These are phyloP conservation scores for Arenaria interpres DNA, from an alignment of 2,113 vertebrate species.

Conservation along the genomic window DNA sequence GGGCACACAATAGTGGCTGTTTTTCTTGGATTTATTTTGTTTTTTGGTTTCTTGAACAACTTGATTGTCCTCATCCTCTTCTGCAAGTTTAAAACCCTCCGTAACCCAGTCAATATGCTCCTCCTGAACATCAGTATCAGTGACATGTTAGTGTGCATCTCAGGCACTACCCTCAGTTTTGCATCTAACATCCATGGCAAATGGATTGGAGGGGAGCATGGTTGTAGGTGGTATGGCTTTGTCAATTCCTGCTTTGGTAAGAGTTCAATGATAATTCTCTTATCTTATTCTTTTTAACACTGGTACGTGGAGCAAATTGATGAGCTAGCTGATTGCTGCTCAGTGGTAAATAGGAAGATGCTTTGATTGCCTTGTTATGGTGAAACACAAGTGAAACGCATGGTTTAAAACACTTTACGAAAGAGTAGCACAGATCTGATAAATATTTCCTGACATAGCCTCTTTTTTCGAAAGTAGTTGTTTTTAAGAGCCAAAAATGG, in stretches of 20 bases:
- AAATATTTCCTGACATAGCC: background rate
- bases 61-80: slow-evolving; percentile 85
- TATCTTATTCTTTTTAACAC: background rate
- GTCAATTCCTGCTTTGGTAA: slow-evolving; percentile 92
- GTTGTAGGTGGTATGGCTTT: slow-evolving; percentile 91
- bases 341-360: background rate
- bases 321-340: background rate
- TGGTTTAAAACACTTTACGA: background rate
- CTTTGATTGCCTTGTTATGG: background rate
- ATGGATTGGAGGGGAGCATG: slow-evolving; percentile 84
- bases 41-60: slow-evolving; percentile 88
- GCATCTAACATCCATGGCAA: slow-evolving; percentile 82
- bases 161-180: slow-evolving; percentile 88
- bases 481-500: background rate
- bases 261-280: background rate
- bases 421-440: background rate
- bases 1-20: slow-evolving; percentile 83
- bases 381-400: background rate
- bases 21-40: slow-evolving; percentile 86
- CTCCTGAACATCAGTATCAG: slow-evolving; percentile 90
- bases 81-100: slow-evolving; percentile 87
- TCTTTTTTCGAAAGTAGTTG: background rate
- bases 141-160: slow-evolving; percentile 89
- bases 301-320: background rate
- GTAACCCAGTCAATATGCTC: slow-evolving; percentile 89